Percentiles rank a stretch among this genome's conserved stretches.
phyloP scores from a whole-genome alignment of 2,113 vertebrate genomes.

The Grallaria varia region DNA sequence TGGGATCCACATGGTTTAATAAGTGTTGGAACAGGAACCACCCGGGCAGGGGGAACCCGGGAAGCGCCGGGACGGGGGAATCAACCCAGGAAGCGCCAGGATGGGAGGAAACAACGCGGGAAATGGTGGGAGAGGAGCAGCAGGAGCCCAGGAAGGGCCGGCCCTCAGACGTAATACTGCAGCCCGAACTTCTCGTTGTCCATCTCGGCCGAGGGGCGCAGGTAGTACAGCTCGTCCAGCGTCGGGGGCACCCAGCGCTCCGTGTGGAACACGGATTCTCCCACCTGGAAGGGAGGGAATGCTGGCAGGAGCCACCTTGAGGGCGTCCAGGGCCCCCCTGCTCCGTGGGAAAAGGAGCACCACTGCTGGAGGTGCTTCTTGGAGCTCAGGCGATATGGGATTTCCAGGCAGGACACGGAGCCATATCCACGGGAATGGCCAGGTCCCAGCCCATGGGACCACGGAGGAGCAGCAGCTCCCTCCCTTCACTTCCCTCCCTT shows the following conservation, averaged over 20 bases:
- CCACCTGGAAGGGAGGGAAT: constrained; percentile 75
- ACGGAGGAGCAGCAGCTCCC: too few species aligned
- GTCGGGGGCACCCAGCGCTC: constrained; percentile 85
- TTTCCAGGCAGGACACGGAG: accelerated
- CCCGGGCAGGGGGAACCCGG: background rate
- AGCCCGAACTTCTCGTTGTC: constrained; percentile 74
- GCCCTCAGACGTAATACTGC: constrained; percentile 72
- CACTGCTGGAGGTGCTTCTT: too few species aligned
- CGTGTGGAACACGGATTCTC: constrained; percentile 84
- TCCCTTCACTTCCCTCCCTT: accelerated
- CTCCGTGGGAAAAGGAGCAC: accelerated
- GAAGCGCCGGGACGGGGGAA: background rate
- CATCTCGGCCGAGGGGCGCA: constrained; percentile 70
- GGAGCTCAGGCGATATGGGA: accelerated
- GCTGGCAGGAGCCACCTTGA: background rate
- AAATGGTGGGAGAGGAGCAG: accelerated
- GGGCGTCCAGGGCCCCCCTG: background rate
- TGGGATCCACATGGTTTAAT: background rate
- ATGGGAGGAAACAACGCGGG: accelerated
- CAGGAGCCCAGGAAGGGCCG: background rate
- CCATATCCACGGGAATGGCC: accelerated
- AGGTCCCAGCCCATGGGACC: background rate
- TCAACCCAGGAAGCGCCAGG: accelerated
- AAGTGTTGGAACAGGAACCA: accelerated
- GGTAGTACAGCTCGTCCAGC: constrained; percentile 79